phyloP scores from a whole-genome alignment of 2,888 invertebrate genomes.

The Smittia aterrima region DNA sequence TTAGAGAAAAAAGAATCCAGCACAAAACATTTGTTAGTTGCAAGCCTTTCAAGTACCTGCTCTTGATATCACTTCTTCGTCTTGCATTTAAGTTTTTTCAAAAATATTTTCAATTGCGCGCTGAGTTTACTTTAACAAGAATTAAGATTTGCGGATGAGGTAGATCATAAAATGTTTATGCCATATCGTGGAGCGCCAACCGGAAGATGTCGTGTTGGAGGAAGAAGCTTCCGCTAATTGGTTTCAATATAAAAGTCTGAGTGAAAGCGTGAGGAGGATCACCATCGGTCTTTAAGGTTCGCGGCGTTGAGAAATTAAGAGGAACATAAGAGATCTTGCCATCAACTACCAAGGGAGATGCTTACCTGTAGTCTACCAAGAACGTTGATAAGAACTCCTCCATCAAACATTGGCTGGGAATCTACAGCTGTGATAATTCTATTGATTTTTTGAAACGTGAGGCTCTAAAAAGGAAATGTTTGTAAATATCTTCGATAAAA shows the following conservation, averaged over 20 bases:
- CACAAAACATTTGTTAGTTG: not conserved
- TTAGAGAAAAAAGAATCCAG: constrained; percentile 43
- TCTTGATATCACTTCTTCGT: too few species aligned
- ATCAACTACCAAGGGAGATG: too few species aligned
- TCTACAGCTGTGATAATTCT: constrained; percentile 90
- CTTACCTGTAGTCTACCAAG: constrained; percentile 92
- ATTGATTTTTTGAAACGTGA: constrained; percentile 90
- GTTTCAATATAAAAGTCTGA: constrained; percentile 91
- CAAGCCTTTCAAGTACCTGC: too few species aligned
- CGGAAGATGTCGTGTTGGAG: constrained; percentile 95
- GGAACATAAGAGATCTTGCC: too few species aligned
- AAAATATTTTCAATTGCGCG: not conserved
- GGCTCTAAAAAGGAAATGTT: constrained; percentile 74
- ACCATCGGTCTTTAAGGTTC: constrained; percentile 95
- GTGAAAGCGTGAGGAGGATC: constrained; percentile 92
- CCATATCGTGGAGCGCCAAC: constrained; percentile 83
- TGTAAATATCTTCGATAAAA: not conserved
- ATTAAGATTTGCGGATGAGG: not conserved
- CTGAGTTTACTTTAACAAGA: not conserved
- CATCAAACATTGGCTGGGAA: constrained; percentile 97
- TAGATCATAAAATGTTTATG: constrained; percentile 47
- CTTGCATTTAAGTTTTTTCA: not conserved
- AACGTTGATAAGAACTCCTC: constrained; percentile 93
- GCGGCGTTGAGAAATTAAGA: constrained; percentile 42
- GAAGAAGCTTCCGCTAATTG: constrained; percentile 83